These are phyloP conservation scores for Philaenus spumarius DNA, from an alignment of 1,140 invertebrate species.

Conservation along the genomic window DNA sequence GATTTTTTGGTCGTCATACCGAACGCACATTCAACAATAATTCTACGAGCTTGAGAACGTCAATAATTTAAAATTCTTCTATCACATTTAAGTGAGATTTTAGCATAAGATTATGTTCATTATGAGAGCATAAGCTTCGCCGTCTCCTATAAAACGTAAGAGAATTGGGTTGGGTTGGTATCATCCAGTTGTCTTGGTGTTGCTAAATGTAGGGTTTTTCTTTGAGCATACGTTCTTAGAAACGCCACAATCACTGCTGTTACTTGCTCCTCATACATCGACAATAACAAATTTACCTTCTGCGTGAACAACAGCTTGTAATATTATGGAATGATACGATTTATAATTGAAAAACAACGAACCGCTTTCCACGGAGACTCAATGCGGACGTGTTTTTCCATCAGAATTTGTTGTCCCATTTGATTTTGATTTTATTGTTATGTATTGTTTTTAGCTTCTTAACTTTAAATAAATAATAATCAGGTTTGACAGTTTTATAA, in stretches of 20 bases:
- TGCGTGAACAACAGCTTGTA: slow-evolving; percentile 35
- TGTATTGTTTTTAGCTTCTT: too few relatives aligned
- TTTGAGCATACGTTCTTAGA: slow-evolving; percentile 26
- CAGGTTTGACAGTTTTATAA: too few relatives aligned
- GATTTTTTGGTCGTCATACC: slow-evolving; percentile 43
- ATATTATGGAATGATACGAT: slow-evolving; percentile 34
- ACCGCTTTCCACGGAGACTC: slow-evolving; percentile 30
- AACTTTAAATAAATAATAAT: too few relatives aligned
- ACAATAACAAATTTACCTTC: slow-evolving; percentile 37
- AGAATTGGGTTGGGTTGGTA: background rate
- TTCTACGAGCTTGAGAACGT: slow-evolving; percentile 36
- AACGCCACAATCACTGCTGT: slow-evolving; percentile 36
- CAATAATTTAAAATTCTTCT: slow-evolving; percentile 39
- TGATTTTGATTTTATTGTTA: too few relatives aligned
- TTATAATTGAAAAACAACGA: slow-evolving; percentile 40
- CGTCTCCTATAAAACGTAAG: slow-evolving; percentile 37
- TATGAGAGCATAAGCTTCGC: slow-evolving; percentile 44
- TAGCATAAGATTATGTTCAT: slow-evolving; percentile 40
- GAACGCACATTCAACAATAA: slow-evolving; percentile 48
- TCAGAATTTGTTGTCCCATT: too few relatives aligned
- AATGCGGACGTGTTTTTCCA: slow-evolving; percentile 40
- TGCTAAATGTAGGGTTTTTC: slow-evolving; percentile 9
- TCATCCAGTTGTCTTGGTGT: background rate
- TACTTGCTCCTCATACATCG: slow-evolving; percentile 36
- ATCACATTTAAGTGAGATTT: slow-evolving; percentile 32